phyloP scores from a whole-genome alignment of 2,797 vertebrate genomes.

The Dromococcyx pavoninus region DNA sequence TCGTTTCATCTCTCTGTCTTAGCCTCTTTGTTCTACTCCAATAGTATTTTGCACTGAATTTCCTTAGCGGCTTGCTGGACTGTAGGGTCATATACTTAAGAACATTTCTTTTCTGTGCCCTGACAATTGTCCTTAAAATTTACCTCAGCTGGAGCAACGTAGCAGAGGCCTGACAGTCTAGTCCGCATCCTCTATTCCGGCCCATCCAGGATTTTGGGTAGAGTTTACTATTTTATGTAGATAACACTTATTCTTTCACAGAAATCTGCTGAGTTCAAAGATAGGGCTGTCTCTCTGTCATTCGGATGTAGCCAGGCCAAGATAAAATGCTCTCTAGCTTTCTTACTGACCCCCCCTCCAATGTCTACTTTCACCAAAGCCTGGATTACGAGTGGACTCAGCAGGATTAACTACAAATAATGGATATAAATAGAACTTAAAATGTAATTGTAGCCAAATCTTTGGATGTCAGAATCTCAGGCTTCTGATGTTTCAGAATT shows the following conservation, averaged over 20 bases:
- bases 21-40: not conserved
- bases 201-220: not conserved
- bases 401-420: not conserved
- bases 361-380: not conserved
- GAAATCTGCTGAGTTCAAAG: not conserved
- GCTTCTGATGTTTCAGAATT: not conserved
- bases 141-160: not conserved
- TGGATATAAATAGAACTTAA: not conserved
- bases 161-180: not conserved
- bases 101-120: not conserved
- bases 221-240: not conserved
- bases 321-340: not conserved
- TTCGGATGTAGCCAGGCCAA: not conserved
- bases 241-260: not conserved
- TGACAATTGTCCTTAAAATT: not conserved
- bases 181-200: not conserved
- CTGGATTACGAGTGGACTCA: not conserved
- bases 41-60: not conserved
- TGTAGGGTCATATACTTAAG: not conserved
- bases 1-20: not conserved
- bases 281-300: not conserved
- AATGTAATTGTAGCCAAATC: not conserved
- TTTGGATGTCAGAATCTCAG: not conserved
- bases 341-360: not conserved
- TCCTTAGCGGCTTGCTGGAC: not conserved